phyloP scores from a whole-genome alignment of 1,140 invertebrate genomes.

The Aphelenchoides fujianensis region DNA sequence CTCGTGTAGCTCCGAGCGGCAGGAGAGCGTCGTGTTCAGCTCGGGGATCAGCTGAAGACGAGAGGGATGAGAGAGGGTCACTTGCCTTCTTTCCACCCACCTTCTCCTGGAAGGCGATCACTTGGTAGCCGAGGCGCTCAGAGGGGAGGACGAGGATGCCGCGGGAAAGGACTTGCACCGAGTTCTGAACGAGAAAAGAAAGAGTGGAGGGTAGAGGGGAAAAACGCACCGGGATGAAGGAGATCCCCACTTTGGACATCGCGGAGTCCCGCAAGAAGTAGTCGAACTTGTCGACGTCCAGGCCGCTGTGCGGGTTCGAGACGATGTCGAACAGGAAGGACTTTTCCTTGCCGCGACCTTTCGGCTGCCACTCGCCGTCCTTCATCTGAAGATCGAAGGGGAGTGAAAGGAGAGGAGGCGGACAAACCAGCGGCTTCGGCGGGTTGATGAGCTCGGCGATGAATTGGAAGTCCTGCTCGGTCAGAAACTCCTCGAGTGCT shows the following conservation, averaged over 20 bases:
- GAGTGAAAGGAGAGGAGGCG: background rate
- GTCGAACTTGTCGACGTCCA: conserved; percentile 39
- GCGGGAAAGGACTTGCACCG: background rate
- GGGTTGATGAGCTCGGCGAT: conserved; percentile 23
- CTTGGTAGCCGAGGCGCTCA: background rate
- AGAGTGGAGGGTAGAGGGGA: background rate
- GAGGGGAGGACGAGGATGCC: background rate
- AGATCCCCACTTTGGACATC: conserved; percentile 21
- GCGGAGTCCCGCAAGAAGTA: conserved; percentile 32
- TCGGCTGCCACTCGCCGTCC: conserved; percentile 30
- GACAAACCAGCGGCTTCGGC: background rate
- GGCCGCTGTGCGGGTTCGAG: conserved; percentile 14
- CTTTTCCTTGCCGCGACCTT: conserved; percentile 28
- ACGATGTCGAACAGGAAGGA: conserved; percentile 41
- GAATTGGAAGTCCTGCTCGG: conserved; percentile 4
- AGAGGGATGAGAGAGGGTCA: too few species aligned
- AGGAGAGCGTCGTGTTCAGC: background rate
- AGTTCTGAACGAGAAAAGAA: background rate
- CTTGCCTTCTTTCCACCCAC: background rate
- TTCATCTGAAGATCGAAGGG: background rate
- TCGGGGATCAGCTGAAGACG: conserved; percentile 4
- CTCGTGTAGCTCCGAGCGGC: conserved; percentile 24
- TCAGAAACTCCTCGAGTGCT: background rate
- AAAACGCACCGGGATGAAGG: conserved; percentile 4
- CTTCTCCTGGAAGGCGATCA: background rate